Evolutionary conservation across 1,140 invertebrate genomes (phyloP), one percentile per base, ranked within the genome.

Genomic region (Macrosteles quadrilineatus): DNA sequence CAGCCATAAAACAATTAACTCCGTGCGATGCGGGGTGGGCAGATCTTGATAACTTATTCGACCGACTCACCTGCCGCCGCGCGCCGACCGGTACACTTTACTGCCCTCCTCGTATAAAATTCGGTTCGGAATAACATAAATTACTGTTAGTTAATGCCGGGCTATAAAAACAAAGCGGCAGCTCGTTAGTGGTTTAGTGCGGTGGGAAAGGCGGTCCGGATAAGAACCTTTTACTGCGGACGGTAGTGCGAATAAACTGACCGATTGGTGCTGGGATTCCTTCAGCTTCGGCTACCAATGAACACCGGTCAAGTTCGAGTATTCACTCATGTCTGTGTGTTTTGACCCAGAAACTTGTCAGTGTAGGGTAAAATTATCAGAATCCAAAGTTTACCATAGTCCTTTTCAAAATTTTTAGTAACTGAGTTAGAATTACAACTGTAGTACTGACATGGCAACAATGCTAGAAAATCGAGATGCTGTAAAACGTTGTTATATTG

Each of bases 61-160:
- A 6, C 14, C 4, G 23, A 29, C 2, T 25, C 27, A 25, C 47
- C 47, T 3, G 4, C 47, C 47, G 6, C 29, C 31, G 30, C 30
- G 2, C 59, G n/a, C 59, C 14, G 29, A 32, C 63, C 63, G 63
- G 12, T n/a, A 36, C 9, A 23, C 40, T 66, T 66, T 66, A 66
- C 32, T 11, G 12, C 32, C 25, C 63, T 66, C 63, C 17, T 25
- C 32, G 32, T 66, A 66, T 66, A 66, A 66, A 66, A 66, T 66
- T 66, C 63, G 63, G 32, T 66, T 66, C 40, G 63, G 32, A 66
- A 66, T 66, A 66, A 66, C 63, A 66, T 66, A 66, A 66, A 66
- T 66, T 66, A 66, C 63, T 40, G 32, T 66, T 43, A 27, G 63
- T 66, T 66, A 66, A 66, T 66, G 63, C 63, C 3, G 32, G 63